phyloP scores from a whole-genome alignment of 2,113 vertebrate species.

The Xenotilapia leptura region DNA sequence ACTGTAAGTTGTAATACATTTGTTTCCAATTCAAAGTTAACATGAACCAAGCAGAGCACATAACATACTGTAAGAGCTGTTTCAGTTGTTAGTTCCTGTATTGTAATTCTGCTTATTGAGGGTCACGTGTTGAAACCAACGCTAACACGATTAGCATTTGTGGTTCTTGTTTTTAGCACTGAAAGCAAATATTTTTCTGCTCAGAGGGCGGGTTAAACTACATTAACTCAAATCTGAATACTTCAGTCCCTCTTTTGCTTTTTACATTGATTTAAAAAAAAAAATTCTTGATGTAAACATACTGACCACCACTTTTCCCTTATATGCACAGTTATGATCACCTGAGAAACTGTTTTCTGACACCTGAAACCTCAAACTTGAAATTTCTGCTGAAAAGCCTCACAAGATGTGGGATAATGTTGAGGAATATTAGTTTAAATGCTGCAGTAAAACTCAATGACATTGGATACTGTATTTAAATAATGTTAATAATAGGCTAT shows the following conservation, averaged over 20 bases:
- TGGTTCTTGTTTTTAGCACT: neutral
- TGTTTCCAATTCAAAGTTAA: neutral
- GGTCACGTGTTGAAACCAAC: neutral
- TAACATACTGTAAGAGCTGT: neutral
- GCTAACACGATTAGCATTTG: neutral
- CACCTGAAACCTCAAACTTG: neutral
- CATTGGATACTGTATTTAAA: conserved; percentile 75
- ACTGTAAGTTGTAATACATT: neutral
- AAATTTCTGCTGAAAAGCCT: conserved; percentile 11
- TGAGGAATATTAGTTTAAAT: conserved; percentile 25
- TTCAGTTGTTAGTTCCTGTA: neutral
- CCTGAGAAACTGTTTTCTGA: neutral
- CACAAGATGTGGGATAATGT: conserved; percentile 18
- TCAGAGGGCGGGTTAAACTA: neutral
- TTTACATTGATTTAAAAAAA: neutral
- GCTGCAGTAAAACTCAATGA: conserved; percentile 43
- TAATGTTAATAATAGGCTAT: conserved; percentile 77
- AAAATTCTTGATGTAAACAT: neutral
- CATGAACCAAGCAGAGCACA: neutral
- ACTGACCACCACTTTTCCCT: neutral
- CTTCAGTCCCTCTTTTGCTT: neutral
- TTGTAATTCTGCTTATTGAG: neutral
- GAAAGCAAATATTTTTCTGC: neutral
- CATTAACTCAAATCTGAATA: neutral
- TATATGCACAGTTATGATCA: neutral